These are phyloP conservation scores for Diploptera punctata DNA, from an alignment of 2,888 invertebrate genomes.

Conservation along the genomic window DNA sequence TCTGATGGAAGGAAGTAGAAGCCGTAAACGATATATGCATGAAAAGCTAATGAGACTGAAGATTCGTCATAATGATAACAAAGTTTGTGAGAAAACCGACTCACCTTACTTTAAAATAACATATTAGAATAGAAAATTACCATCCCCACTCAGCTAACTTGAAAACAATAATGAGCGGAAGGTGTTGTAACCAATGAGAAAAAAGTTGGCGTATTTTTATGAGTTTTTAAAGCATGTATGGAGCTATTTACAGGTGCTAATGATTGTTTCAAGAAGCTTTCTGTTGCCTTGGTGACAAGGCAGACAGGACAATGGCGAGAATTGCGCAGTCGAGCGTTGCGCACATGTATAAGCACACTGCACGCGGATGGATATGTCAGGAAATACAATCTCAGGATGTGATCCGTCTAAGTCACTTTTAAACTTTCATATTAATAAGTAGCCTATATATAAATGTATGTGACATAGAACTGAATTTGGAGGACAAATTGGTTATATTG, in stretches of 20 bases:
- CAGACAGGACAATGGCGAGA: conserved; percentile 37
- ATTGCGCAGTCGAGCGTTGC: conserved; percentile 32
- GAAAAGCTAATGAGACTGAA: conserved; percentile 14
- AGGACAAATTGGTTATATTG: no score
- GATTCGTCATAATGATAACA: conserved; percentile 22
- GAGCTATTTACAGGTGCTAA: conserved; percentile 28
- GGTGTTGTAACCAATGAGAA: conserved; percentile 16
- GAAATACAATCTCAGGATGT: neutral
- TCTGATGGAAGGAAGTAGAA: conserved; percentile 9
- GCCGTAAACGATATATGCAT: conserved; percentile 20
- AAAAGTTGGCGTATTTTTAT: neutral
- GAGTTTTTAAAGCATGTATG: neutral
- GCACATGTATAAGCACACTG: neutral
- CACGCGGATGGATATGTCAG: neutral
- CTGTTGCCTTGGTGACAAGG: conserved; percentile 24
- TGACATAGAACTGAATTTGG: no score
- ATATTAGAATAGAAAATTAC: conserved; percentile 25
- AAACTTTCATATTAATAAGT: no score
- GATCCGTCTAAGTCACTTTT: neutral
- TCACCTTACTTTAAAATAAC: neutral
- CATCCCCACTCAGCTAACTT: neutral
- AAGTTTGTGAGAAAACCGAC: conserved; percentile 1
- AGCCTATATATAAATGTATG: no score
- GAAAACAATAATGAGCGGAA: conserved; percentile 28
- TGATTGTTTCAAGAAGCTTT: conserved; percentile 24